These are phyloP conservation scores for Syngnathoides biaculeatus DNA, from an alignment of 2,113 vertebrate genomes.

Conservation along the genomic window DNA sequence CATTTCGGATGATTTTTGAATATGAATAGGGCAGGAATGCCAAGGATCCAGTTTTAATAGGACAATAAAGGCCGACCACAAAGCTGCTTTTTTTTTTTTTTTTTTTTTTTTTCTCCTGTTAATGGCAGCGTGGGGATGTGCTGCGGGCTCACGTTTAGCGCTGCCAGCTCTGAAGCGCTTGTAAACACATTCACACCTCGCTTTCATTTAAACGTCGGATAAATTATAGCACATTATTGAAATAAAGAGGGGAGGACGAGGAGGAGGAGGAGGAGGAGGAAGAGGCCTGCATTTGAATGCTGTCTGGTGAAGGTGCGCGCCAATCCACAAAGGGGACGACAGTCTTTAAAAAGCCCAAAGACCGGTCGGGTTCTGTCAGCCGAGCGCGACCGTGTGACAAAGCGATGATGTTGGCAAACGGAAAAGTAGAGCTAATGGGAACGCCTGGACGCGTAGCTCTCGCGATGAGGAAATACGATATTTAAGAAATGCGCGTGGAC, in stretches of 20 bases:
- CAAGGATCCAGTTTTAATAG: constrained; percentile 64
- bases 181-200: constrained; percentile 76
- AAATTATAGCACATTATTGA: constrained; percentile 73
- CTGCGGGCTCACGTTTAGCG: constrained; percentile 49
- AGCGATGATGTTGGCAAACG: not conserved
- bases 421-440: not conserved
- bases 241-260: constrained; percentile 43
- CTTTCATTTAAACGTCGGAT: constrained; percentile 73
- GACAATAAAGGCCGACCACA: constrained; percentile 68
- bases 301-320: constrained; percentile 64
- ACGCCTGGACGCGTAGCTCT: not conserved
- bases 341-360: constrained; percentile 26
- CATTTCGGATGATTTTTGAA: constrained; percentile 59
- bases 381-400: not conserved
- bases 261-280: constrained; percentile 51
- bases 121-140: constrained; percentile 40
- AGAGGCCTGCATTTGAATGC: constrained; percentile 73
- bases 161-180: constrained; percentile 57
- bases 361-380: constrained; percentile 27
- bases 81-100: constrained; percentile 34
- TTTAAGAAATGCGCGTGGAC: too few species aligned
- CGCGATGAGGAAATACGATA: too few species aligned
- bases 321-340: constrained; percentile 74
- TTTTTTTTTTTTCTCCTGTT: constrained; percentile 20
- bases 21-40: constrained; percentile 61